phyloP scores from a whole-genome alignment of 1,140 invertebrate genomes.

The Linepithema humile region DNA sequence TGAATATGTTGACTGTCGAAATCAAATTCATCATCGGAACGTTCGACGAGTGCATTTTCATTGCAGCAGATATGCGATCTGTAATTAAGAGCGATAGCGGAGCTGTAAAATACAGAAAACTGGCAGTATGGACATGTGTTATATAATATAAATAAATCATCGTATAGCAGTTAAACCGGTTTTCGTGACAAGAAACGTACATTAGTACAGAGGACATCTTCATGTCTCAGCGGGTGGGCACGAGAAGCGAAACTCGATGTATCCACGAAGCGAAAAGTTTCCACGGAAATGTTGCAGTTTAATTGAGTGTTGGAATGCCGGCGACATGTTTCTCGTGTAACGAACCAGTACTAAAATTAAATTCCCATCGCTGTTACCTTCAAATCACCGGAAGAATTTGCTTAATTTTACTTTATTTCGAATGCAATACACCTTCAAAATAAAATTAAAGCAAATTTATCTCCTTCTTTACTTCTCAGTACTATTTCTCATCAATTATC shows the following conservation, averaged over 20 bases:
- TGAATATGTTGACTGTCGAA: background rate
- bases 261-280: conserved; percentile 26
- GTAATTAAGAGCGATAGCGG: background rate
- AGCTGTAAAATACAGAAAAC: background rate
- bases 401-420: background rate
- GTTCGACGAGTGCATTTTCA: background rate
- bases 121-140: background rate
- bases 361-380: conserved; percentile 1
- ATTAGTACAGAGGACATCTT: conserved; percentile 31
- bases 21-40: background rate
- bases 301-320: conserved; percentile 26
- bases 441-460: background rate
- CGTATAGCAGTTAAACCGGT: conserved; percentile 31
- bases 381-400: background rate
- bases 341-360: conserved; percentile 33
- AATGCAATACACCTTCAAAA: background rate
- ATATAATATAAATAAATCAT: conserved; percentile 24
- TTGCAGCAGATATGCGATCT: background rate
- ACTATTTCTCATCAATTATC: background rate
- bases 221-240: background rate
- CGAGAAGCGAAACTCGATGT: conserved; percentile 32
- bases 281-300: conserved; percentile 27
- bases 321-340: conserved; percentile 10
- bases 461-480: background rate
- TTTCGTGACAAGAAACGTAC: conserved; percentile 57